Conservation (phyloP, 2,888 invertebrate genomes). For the Drosophila robusta region DNA sequence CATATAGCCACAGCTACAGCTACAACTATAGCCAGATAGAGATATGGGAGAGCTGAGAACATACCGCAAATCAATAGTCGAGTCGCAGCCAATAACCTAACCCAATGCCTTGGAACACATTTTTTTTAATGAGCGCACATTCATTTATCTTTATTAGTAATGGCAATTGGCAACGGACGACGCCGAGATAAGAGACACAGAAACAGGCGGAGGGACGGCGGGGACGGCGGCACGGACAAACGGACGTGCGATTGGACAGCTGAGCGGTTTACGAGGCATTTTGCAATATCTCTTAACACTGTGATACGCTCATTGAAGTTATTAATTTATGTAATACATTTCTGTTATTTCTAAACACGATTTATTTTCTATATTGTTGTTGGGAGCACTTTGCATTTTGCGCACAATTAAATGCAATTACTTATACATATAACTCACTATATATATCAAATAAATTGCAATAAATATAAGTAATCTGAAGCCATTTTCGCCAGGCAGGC, state of each 20-base stretch:
- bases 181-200: slow-evolving; percentile 58
- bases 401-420: slow-evolving; percentile 57
- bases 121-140: slow-evolving; percentile 58
- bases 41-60: slow-evolving; percentile 34
- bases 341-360: slow-evolving; percentile 54
- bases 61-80: slow-evolving; percentile 44
- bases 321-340: slow-evolving; percentile 65
- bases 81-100: slow-evolving; percentile 68
- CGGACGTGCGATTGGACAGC: slow-evolving; percentile 6
- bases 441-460: slow-evolving; percentile 43
- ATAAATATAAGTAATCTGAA: slow-evolving; percentile 37
- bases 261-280: slow-evolving; percentile 51
- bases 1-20: slow-evolving; percentile 19
- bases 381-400: slow-evolving; percentile 33
- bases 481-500: slow-evolving; percentile 13
- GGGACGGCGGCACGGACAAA: not conserved
- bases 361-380: slow-evolving; percentile 27
- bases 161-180: slow-evolving; percentile 71
- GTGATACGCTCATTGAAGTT: slow-evolving; percentile 51
- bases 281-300: slow-evolving; percentile 44
- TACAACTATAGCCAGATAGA: slow-evolving; percentile 11
- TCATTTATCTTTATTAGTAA: slow-evolving; percentile 79
- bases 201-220: slow-evolving; percentile 22
- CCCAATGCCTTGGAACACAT: slow-evolving; percentile 65
- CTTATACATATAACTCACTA: not conserved